Conservation (phyloP, 2,113 vertebrate genomes). For the Brachypteracias leptosomus region DNA sequence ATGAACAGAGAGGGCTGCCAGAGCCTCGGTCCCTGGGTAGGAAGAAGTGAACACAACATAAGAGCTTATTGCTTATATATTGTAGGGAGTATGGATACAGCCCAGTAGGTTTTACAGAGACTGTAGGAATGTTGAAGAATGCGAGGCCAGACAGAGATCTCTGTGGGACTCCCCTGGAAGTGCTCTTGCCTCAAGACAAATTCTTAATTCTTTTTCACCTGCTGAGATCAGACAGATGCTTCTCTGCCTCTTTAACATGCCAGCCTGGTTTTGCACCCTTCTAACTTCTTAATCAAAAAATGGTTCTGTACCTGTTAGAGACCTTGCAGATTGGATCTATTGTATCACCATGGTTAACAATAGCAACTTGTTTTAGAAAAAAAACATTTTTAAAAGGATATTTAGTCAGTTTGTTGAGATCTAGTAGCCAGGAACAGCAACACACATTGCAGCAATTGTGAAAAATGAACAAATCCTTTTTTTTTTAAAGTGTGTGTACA, state of each 20-base stretch:
- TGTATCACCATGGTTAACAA: not conserved
- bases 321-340: not conserved
- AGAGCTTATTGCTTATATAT: not conserved
- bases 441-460: not conserved
- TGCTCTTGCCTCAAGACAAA: not conserved
- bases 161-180: not conserved
- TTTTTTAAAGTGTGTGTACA: not conserved
- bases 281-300: not conserved
- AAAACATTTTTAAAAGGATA: rapidly evolving
- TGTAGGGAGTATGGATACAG: not conserved
- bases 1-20: not conserved
- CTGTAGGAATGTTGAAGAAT: not conserved
- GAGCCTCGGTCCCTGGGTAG: not conserved
- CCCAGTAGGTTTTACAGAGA: not conserved
- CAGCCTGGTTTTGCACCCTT: not conserved
- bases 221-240: not conserved
- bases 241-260: not conserved
- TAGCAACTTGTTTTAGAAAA: not conserved
- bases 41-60: not conserved
- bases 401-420: not conserved
- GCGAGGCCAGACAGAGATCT: not conserved
- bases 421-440: not conserved
- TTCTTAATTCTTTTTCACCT: not conserved
- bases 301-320: not conserved
- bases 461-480: not conserved